Conservation (phyloP, 2,113 vertebrate species). For the Pseudorasbora parva region DNA sequence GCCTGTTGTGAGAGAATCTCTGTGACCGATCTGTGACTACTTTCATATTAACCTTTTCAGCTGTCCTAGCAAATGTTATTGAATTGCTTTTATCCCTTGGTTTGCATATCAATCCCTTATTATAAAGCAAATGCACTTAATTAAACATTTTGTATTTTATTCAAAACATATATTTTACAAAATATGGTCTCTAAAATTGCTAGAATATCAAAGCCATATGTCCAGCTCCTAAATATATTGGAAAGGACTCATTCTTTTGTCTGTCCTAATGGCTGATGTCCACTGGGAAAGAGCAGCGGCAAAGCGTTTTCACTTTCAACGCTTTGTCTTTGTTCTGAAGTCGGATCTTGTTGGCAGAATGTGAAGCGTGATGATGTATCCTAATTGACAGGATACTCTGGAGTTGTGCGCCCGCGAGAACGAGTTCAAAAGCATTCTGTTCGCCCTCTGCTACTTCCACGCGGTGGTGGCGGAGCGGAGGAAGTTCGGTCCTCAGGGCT, state of each 20-base stretch:
- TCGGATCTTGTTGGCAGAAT: constrained; percentile 10
- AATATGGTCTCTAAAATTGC: too few species aligned
- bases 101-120: too few species aligned
- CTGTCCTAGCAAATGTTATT: constrained; percentile 21
- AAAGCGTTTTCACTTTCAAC: constrained; percentile 54
- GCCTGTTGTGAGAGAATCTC: constrained; percentile 6
- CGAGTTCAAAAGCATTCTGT: constrained; percentile 93
- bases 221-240: too few species aligned
- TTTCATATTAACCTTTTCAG: too few species aligned
- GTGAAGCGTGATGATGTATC: constrained; percentile 10
- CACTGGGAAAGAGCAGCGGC: constrained; percentile 51
- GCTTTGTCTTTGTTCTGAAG: constrained; percentile 12
- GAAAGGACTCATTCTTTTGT: too few species aligned
- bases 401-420: constrained; percentile 89
- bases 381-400: constrained; percentile 85
- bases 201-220: too few species aligned
- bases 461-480: constrained; percentile 90
- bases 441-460: constrained; percentile 85
- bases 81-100: too few species aligned
- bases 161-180: too few species aligned
- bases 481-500: constrained; percentile 94
- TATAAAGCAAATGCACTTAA: too few species aligned
- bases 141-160: too few species aligned
- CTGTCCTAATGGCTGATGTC: constrained; percentile 48
- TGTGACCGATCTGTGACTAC: too few species aligned